These are phyloP conservation scores for Pinna nobilis DNA, from an alignment of 1,140 invertebrate genomes.

Conservation along the genomic window DNA sequence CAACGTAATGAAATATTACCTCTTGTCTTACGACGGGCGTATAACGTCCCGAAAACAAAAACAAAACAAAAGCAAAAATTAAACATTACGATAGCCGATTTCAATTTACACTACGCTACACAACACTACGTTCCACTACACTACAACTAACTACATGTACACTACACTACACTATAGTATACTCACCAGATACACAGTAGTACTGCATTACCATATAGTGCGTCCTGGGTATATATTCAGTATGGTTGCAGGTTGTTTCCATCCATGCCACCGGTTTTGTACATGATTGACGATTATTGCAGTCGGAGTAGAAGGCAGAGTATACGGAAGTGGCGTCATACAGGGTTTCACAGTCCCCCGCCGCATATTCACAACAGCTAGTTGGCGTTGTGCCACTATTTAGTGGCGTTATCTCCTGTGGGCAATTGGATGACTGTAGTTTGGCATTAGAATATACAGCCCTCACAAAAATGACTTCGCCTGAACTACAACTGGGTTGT, in stretches of 20 bases:
- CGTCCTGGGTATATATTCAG: neutral
- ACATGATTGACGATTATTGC: neutral
- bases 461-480: neutral
- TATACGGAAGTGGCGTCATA: neutral
- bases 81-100: too few relatives aligned
- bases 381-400: neutral
- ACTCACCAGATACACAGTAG: slow-evolving; percentile 10
- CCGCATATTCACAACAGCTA: slow-evolving; percentile 9
- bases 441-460: slow-evolving; percentile 1
- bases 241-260: neutral
- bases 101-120: too few relatives aligned
- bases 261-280: slow-evolving; percentile 9
- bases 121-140: too few relatives aligned
- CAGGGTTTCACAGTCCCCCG: neutral
- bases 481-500: neutral
- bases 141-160: too few relatives aligned
- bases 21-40: too few relatives aligned
- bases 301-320: neutral
- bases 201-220: slow-evolving; percentile 21
- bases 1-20: too few relatives aligned
- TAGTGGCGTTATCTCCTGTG: too few relatives aligned
- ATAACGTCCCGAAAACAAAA: too few relatives aligned
- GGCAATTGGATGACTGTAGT: neutral
- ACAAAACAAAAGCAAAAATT: too few relatives aligned
- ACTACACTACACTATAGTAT: too few relatives aligned